Conservation (phyloP, 2,888 invertebrate genomes). For the Seira ritae region DNA sequence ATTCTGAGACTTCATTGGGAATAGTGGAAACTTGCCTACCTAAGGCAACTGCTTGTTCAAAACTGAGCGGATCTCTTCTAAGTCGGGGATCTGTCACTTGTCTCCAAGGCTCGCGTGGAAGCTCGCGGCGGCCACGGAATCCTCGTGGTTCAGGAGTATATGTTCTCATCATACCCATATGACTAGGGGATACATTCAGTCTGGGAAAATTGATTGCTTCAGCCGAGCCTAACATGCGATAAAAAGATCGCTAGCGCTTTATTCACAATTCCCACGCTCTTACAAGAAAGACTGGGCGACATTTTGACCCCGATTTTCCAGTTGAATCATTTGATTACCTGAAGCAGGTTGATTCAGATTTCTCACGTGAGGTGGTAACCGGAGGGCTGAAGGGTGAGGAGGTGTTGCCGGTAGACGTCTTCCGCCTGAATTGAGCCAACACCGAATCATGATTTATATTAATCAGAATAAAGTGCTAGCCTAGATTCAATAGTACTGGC, state of each 20-base stretch:
- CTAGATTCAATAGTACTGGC: no score
- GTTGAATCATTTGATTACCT: conserved; percentile 65
- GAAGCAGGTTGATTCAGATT: conserved; percentile 68
- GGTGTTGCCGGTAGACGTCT: conserved; percentile 72
- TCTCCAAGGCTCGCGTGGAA: conserved; percentile 72
- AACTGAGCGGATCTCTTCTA: conserved; percentile 73
- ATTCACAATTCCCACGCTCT: conserved; percentile 43
- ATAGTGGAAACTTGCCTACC: conserved; percentile 66
- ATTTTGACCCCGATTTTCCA: conserved; percentile 66
- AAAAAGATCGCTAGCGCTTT: conserved; percentile 53
- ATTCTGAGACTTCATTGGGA: conserved; percentile 56
- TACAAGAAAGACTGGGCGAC: conserved; percentile 60
- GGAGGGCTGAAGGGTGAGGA: conserved; percentile 72
- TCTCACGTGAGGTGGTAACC: conserved; percentile 69
- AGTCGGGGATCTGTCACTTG: conserved; percentile 68
- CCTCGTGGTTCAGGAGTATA: conserved; percentile 70
- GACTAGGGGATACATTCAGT: conserved; percentile 72
- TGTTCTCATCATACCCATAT: conserved; percentile 67
- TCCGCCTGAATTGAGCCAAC: conserved; percentile 69
- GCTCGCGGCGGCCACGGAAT: conserved; percentile 68
- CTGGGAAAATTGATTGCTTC: conserved; percentile 73
- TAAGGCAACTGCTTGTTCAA: conserved; percentile 74
- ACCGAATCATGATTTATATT: no score
- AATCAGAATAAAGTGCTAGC: no score
- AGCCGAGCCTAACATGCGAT: conserved; percentile 67